Evolutionary conservation across 2,113 vertebrate genomes (phyloP).

Genomic region (Apteryx mantelli): DNA sequence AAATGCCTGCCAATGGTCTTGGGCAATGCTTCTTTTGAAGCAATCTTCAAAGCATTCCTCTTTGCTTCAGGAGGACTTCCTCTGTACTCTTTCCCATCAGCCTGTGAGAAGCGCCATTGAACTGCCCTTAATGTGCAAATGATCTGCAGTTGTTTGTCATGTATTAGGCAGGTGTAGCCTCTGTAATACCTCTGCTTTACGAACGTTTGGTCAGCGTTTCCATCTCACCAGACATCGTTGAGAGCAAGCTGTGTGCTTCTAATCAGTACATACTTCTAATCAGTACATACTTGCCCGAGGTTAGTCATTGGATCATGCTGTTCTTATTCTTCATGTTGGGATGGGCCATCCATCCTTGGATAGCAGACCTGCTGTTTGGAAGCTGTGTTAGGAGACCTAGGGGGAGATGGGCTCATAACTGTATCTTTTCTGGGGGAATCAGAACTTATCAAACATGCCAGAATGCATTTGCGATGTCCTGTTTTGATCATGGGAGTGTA

Average conservation of each 20-base stretch:
- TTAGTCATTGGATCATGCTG: not conserved
- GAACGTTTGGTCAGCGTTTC: not conserved
- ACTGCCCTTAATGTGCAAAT: rapidly evolving
- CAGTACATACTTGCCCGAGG: not conserved
- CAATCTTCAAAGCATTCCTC: not conserved
- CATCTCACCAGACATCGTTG: not conserved
- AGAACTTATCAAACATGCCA: not conserved
- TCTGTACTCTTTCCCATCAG: not conserved
- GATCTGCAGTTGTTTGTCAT: not conserved
- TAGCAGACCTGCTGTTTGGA: not conserved
- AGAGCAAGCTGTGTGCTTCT: not conserved
- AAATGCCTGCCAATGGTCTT: not conserved
- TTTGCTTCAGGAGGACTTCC: not conserved
- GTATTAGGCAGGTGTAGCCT: not conserved
- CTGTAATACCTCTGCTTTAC: not conserved
- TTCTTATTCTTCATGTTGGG: not conserved
- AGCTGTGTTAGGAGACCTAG: not conserved
- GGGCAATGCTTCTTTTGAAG: not conserved
- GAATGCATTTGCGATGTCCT: not conserved
- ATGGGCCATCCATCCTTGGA: not conserved
- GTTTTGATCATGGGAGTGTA: not conserved
- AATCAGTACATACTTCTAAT: not conserved
- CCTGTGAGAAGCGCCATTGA: not conserved
- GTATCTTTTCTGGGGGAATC: not conserved
- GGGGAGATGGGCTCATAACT: not conserved